phyloP scores from a whole-genome alignment of 2,113 vertebrate species.

The cattle (Bos taurus) region DNA sequence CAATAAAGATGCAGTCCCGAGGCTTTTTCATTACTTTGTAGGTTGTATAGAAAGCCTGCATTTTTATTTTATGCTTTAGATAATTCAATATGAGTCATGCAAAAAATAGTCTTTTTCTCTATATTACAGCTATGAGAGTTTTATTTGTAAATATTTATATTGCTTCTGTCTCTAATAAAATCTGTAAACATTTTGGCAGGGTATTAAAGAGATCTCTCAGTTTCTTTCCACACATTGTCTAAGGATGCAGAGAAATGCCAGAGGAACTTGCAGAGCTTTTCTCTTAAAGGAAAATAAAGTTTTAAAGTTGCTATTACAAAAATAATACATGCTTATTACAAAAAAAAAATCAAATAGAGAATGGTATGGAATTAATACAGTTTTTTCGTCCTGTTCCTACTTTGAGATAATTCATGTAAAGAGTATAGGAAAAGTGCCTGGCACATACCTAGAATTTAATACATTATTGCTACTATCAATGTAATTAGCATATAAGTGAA shows the following conservation, averaged over 20 bases:
- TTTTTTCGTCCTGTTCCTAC: not conserved
- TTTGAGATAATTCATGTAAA: not conserved
- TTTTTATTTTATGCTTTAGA: constrained; percentile 35
- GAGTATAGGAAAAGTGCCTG: not conserved
- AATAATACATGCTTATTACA: not conserved
- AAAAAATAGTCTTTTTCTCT: not conserved
- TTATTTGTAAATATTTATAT: constrained; percentile 32
- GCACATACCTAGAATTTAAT: not conserved
- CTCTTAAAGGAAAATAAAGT: not conserved
- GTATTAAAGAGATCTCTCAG: not conserved
- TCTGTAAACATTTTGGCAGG: not conserved
- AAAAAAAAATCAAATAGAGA: not conserved
- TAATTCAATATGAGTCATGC: constrained; percentile 21
- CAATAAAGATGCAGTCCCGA: not conserved
- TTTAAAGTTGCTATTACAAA: not conserved
- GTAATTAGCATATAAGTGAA: not conserved
- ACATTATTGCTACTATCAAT: not conserved
- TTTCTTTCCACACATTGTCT: not conserved
- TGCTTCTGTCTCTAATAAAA: constrained; percentile 6
- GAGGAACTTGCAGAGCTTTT: not conserved
- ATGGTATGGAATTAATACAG: not conserved
- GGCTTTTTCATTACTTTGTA: constrained; percentile 26
- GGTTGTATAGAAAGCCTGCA: not conserved
- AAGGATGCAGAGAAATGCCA: not conserved
- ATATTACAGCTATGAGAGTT: not conserved